Evolutionary conservation across 2,113 vertebrate genomes (phyloP).

Genomic region (Pseudonaja textilis): DNA sequence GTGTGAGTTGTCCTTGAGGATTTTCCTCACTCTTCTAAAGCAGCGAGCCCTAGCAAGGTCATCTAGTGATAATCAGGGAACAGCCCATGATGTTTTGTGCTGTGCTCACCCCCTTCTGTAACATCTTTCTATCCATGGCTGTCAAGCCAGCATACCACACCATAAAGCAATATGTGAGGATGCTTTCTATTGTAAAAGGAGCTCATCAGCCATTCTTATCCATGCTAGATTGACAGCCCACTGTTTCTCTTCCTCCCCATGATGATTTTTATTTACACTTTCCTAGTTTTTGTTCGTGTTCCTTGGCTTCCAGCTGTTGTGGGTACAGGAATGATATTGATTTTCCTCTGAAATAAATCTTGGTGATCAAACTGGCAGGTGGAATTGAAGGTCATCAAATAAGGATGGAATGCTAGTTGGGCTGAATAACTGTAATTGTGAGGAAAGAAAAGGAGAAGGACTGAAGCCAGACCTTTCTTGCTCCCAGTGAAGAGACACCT

Average conservation of each 20-base stretch:
- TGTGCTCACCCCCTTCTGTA: too few relatives aligned
- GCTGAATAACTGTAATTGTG: not conserved
- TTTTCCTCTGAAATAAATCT: not conserved
- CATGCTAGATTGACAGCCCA: not conserved
- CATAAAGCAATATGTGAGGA: too few relatives aligned
- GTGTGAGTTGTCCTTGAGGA: too few relatives aligned
- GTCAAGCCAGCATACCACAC: too few relatives aligned
- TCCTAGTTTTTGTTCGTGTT: not conserved
- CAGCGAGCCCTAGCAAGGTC: too few relatives aligned
- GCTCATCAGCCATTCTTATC: not conserved
- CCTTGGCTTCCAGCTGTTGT: slow-evolving; percentile 4
- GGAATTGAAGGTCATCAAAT: not conserved
- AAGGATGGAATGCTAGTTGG: not conserved
- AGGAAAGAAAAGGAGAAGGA: not conserved
- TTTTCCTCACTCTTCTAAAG: too few relatives aligned
- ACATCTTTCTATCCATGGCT: too few relatives aligned
- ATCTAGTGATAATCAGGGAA: too few relatives aligned
- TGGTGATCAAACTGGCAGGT: not conserved
- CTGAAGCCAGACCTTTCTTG: not conserved
- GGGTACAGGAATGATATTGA: not conserved
- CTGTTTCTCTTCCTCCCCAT: not conserved
- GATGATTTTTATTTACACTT: not conserved
- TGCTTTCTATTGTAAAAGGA: too few relatives aligned
- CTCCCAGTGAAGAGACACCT: not conserved
- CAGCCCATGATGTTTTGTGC: too few relatives aligned